Conservation (phyloP, 1,140 invertebrate genomes). For the Aphidius ervi region DNA sequence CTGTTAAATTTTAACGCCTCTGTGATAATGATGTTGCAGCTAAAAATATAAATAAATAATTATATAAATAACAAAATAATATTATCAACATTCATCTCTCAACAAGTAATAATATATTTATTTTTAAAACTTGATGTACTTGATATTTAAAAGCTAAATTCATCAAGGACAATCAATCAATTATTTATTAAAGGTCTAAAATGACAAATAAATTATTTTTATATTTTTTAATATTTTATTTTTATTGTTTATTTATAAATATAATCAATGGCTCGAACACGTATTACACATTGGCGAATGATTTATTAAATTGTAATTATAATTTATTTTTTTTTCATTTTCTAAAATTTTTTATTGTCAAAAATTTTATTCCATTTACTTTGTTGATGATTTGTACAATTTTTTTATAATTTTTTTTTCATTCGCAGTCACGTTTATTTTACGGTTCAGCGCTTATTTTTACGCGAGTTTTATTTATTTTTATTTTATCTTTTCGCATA, state of each 20-base stretch:
- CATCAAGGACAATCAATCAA: too few relatives aligned
- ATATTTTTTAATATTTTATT: too few relatives aligned
- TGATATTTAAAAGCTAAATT: too few relatives aligned
- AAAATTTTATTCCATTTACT: too few relatives aligned
- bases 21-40: slow-evolving; percentile 12
- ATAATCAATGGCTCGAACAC: slow-evolving; percentile 13
- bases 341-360: too few relatives aligned
- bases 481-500: slow-evolving; percentile 12
- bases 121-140: too few relatives aligned
- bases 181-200: too few relatives aligned
- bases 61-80: not conserved
- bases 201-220: too few relatives aligned
- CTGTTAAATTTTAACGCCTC: slow-evolving; percentile 21
- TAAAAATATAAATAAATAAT: not conserved
- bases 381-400: too few relatives aligned
- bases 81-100: not conserved
- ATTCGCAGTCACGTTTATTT: slow-evolving; percentile 8
- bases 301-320: not conserved
- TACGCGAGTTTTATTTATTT: slow-evolving; percentile 12
- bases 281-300: slow-evolving; percentile 5
- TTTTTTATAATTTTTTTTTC: not conserved
- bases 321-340: too few relatives aligned
- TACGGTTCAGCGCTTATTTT: slow-evolving; percentile 19
- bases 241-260: slow-evolving; percentile 1
- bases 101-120: too few relatives aligned